These are phyloP conservation scores for Lochmaea crataegi DNA, from an alignment of 2,888 invertebrate genomes.

Conservation along the genomic window DNA sequence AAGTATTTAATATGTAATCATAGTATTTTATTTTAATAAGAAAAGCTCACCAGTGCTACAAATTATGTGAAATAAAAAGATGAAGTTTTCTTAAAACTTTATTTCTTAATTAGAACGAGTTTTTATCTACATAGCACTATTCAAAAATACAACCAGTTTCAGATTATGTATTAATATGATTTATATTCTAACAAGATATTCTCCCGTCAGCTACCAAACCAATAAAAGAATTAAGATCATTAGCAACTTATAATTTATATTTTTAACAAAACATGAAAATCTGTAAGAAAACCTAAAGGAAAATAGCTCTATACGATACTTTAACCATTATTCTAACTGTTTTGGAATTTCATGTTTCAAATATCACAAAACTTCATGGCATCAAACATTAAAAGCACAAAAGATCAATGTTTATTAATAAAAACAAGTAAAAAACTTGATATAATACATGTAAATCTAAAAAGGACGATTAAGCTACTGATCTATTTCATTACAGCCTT, in stretches of 20 bases:
- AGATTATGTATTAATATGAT: background rate
- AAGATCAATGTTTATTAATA: slow-evolving; percentile 18
- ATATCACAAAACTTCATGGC: slow-evolving; percentile 5
- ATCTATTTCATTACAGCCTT: slow-evolving; percentile 40
- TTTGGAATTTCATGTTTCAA: background rate
- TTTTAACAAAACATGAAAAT: background rate
- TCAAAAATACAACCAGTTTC: background rate
- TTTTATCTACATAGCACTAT: slow-evolving; percentile 10
- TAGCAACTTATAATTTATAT: background rate
- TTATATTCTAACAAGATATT: background rate
- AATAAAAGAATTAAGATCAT: background rate
- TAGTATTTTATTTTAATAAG: too few relatives aligned
- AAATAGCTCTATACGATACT: background rate
- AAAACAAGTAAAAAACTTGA: slow-evolving; percentile 25
- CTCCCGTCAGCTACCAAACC: background rate
- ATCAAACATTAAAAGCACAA: slow-evolving; percentile 16
- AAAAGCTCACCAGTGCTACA: too few relatives aligned
- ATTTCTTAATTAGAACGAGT: slow-evolving; percentile 5
- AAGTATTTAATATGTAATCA: too few relatives aligned
- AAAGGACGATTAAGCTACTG: slow-evolving; percentile 17
- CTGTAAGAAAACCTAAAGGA: background rate
- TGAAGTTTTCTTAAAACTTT: background rate
- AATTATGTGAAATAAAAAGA: background rate
- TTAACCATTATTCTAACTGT: background rate
- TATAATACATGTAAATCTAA: slow-evolving; percentile 14